phyloP scores from a whole-genome alignment of 2,113 vertebrate genomes.

The Peromyscus polionotus region DNA sequence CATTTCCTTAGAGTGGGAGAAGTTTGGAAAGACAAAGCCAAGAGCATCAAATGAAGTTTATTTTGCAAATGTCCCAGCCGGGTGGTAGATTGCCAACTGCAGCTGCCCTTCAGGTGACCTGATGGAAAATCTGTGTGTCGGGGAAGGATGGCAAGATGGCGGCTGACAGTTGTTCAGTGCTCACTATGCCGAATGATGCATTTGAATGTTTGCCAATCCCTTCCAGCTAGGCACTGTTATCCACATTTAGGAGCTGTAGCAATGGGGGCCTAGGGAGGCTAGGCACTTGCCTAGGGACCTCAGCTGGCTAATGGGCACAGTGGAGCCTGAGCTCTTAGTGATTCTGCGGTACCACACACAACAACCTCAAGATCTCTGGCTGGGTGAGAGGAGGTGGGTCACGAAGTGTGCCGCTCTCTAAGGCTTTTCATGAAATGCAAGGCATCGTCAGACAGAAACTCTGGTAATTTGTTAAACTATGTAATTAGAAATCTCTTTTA shows the following conservation, averaged over 20 bases:
- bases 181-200: neutral
- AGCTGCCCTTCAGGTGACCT: conserved; percentile 54
- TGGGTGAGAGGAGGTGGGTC: neutral
- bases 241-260: conserved; percentile 20
- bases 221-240: neutral
- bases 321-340: neutral
- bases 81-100: neutral
- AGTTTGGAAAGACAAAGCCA: neutral
- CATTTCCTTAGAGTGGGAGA: conserved; percentile 51
- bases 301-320: neutral
- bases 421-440: conserved; percentile 53
- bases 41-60: neutral
- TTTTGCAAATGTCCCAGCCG: conserved; percentile 34
- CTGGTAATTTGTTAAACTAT: conserved; percentile 74
- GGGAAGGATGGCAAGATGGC: neutral
- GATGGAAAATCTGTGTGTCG: conserved; percentile 17
- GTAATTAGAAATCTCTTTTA: conserved; percentile 75
- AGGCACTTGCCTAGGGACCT: neutral
- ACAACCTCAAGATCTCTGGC: neutral
- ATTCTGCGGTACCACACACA: neutral
- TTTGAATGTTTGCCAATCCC: conserved; percentile 1
- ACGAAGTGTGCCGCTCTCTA: neutral
- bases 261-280: neutral
- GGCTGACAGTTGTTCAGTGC: neutral
- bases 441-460: conserved; percentile 30